These are phyloP conservation scores for Ictalurus punctatus DNA, from an alignment of 2,113 vertebrate genomes.

Conservation along the genomic window DNA sequence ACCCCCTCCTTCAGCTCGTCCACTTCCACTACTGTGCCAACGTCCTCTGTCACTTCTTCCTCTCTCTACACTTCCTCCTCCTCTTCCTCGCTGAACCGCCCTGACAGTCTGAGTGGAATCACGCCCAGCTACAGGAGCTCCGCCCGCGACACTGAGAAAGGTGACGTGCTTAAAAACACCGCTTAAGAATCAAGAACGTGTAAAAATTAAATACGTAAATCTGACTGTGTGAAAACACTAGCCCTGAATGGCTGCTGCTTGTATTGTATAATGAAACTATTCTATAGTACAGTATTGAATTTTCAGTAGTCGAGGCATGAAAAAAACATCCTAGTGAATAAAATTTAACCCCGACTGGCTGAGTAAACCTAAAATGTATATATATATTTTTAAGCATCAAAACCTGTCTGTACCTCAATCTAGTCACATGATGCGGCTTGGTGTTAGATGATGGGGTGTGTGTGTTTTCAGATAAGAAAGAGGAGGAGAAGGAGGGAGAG, in stretches of 20 bases:
- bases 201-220: no score
- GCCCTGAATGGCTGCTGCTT: not conserved
- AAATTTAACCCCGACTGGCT: no score
- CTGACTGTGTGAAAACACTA: not conserved
- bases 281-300: no score
- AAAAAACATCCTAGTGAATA: no score
- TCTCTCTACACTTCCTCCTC: constrained; percentile 78
- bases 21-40: constrained; percentile 74
- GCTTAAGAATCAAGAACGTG: not conserved
- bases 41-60: constrained; percentile 69
- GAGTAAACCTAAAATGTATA: no score
- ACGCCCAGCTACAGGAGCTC: constrained; percentile 89
- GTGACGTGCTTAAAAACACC: constrained; percentile 62
- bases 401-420: no score
- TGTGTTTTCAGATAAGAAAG: constrained; percentile 76
- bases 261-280: no score
- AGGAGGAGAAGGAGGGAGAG: constrained; percentile 92
- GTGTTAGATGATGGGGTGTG: not conserved
- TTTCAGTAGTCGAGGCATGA: no score
- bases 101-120: constrained; percentile 88
- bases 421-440: not conserved
- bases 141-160: constrained; percentile 89
- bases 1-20: constrained; percentile 76
- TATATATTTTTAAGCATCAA: no score
- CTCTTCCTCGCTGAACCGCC: constrained; percentile 80